Percentiles rank a stretch among this genome's conserved stretches.
Conservation (phyloP, 2,113 vertebrate genomes). For the Cichladusa arquata region DNA sequence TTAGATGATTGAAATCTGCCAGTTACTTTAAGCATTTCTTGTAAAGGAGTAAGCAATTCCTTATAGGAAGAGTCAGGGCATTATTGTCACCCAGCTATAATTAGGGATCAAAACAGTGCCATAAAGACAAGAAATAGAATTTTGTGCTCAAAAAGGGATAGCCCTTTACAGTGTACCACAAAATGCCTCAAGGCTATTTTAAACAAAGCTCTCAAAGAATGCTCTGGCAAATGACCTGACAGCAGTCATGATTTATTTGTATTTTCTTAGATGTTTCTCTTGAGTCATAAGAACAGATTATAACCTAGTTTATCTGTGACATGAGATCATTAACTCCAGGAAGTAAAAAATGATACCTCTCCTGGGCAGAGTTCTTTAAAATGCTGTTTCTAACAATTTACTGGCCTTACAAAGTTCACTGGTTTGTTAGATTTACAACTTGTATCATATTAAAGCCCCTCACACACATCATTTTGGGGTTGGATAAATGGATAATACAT, state of each 20-base stretch:
- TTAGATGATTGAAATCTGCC: neutral
- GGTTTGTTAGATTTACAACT: neutral
- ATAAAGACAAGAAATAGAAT: neutral
- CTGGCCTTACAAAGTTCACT: constrained; percentile 1
- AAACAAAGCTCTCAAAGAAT: neutral
- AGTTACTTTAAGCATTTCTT: neutral
- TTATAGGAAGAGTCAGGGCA: neutral
- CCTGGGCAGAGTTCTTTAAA: constrained; percentile 5
- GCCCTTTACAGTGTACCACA: neutral
- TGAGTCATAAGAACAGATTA: constrained; percentile 43
- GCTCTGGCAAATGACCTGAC: constrained; percentile 12
- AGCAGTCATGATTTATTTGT: constrained; percentile 6
- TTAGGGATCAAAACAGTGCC: neutral
- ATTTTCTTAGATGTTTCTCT: constrained; percentile 38
- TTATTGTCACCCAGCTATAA: neutral
- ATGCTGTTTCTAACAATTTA: constrained; percentile 11
- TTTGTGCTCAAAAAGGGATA: neutral
- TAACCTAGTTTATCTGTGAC: constrained; percentile 39
- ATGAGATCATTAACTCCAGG: constrained; percentile 34
- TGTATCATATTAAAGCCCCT: neutral
- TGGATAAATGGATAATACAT: neutral
- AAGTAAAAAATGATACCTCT: constrained; percentile 29
- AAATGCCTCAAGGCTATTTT: neutral
- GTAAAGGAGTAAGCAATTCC: neutral
- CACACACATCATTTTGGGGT: neutral